Conservation (phyloP, 2,797 vertebrate genomes). For the Australoheros facetus region DNA sequence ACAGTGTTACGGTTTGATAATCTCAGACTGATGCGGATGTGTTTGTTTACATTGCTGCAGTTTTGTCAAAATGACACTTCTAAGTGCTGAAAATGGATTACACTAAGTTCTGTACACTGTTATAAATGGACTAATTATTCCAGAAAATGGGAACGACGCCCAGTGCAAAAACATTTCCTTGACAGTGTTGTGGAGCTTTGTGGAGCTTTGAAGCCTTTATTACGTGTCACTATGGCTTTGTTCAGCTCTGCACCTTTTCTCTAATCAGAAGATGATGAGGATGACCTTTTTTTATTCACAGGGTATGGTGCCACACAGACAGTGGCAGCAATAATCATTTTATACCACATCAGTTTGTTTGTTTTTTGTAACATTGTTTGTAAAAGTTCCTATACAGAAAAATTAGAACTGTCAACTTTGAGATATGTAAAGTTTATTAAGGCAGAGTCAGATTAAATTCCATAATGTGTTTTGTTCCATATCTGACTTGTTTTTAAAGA, state of each 20-base stretch:
- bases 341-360: background rate
- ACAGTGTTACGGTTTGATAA: background rate
- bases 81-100: conserved; percentile 42
- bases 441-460: background rate
- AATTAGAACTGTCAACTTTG: background rate
- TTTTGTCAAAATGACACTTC: conserved; percentile 31
- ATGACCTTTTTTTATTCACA: conserved; percentile 55
- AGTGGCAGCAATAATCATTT: background rate
- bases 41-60: conserved; percentile 36
- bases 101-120: conserved; percentile 32
- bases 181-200: conserved; percentile 22
- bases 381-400: background rate
- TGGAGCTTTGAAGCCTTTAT: conserved; percentile 34
- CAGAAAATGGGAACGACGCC: conserved; percentile 51
- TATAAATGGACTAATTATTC: conserved; percentile 57
- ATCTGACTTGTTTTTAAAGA: background rate
- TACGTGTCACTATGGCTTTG: conserved; percentile 45
- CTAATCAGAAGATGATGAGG: conserved; percentile 62
- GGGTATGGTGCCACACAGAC: background rate
- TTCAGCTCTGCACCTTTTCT: conserved; percentile 38
- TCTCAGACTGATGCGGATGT: background rate
- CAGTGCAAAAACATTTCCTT: conserved; percentile 16
- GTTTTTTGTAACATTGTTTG: background rate
- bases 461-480: background rate
- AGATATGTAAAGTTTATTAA: background rate